Conservation (phyloP, 2,888 invertebrate genomes). For the Pseudococcus jackbeardsleyi region DNA sequence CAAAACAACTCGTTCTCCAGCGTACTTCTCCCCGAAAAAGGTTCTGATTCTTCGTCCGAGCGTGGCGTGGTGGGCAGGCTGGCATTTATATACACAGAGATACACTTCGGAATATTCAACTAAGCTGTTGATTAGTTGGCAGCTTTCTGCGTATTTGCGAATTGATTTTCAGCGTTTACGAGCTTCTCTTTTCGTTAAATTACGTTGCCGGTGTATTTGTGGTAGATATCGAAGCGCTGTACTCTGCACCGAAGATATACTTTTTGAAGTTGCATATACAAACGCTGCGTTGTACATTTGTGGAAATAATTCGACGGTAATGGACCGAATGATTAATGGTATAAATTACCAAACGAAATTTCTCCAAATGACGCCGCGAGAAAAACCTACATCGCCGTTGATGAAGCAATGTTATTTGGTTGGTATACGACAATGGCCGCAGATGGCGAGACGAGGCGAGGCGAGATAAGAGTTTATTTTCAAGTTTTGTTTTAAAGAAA, state of each 20-base stretch:
- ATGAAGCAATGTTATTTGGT: not conserved
- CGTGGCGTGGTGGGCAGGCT: not conserved
- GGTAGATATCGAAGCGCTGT: not conserved
- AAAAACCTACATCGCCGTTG: not conserved
- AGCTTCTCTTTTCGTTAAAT: not conserved
- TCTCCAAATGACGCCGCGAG: not conserved
- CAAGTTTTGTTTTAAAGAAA: no score
- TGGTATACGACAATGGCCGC: no score
- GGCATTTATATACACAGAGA: not conserved
- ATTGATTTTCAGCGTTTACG: not conserved
- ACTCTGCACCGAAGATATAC: not conserved
- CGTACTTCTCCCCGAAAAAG: not conserved
- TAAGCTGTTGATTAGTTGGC: constrained; percentile 39
- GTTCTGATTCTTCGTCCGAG: not conserved
- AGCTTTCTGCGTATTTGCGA: not conserved
- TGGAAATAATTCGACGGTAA: not conserved
- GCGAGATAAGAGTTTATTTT: no score
- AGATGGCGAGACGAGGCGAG: no score
- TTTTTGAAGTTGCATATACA: not conserved
- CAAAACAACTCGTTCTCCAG: not conserved
- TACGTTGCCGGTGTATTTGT: not conserved
- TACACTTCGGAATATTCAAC: not conserved
- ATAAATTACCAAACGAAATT: not conserved
- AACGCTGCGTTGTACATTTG: not conserved
- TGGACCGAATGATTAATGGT: not conserved